Evolutionary conservation across 1,140 invertebrate species (phyloP), one percentile per base, ranked within the genome.

Genomic region (Zaprionus davidi): DNA sequence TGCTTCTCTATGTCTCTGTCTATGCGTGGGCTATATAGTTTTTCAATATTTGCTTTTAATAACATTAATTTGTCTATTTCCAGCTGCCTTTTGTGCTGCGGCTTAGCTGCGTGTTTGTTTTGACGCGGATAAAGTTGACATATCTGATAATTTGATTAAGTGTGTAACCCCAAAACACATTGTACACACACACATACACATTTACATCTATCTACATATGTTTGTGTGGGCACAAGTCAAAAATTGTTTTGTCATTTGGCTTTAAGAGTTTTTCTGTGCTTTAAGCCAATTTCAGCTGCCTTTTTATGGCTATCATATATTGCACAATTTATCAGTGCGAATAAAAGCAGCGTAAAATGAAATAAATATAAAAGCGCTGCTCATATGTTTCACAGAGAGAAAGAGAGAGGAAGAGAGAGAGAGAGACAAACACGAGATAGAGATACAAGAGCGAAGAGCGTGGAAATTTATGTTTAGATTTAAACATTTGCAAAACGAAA

Each of bases 401-500:
- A 36, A 60, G 24, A 60, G 11, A 63, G 20, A 63, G 15, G 60
- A 4, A 22, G 46, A 51, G 46, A 51, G 3, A 13, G 20, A 24
- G 20, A 3, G n/a, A 46, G 7, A 17, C 41, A 71, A 17, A 46
- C 36, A 67, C 53, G 71, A 71, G 62, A 80, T 78, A 64, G 55
- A 80, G 56, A 69, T 49, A 74, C 58, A 69, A 68, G 58, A 69
- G 73, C 70, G 26, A 64, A 26, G 41, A 68, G 75, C 71, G 55
- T 44, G 46, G 76, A 78, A 90, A 90, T 90, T 90, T 90, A 90
- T 90, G 85, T 74, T 90, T 90, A 90, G 85, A 90, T 90, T 90
- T 90, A 85, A 90, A 76, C 85, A 90, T 90, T 90, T 90, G 85
- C 85, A 90, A 90, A 85, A 90, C 85, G 85, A 90, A 90, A 90